These are phyloP conservation scores for human DNA, from an alignment of 2,113 vertebrate species.

Conservation along the genomic window DNA sequence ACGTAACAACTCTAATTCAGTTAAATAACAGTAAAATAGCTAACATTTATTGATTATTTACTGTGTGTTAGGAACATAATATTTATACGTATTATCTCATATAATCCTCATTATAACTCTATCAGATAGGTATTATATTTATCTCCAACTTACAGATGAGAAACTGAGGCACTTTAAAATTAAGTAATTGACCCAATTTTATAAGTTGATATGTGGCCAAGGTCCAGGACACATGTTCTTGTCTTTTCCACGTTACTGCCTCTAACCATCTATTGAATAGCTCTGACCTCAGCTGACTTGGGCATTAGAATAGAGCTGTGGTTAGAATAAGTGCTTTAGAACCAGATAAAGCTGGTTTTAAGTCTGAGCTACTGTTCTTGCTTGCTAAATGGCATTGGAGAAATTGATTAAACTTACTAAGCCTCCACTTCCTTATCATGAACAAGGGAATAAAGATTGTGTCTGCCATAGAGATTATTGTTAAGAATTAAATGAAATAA, in stretches of 20 bases:
- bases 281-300: neutral
- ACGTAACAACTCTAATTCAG: neutral
- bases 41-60: neutral
- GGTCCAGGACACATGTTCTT: neutral
- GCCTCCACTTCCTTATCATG: neutral
- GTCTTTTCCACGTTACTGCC: neutral
- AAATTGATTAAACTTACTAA: neutral
- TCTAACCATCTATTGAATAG: neutral
- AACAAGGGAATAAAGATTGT: neutral
- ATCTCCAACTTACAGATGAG: neutral
- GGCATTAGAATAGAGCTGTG: neutral
- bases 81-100: neutral
- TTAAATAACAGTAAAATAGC: neutral
- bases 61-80: neutral
- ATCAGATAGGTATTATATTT: neutral
- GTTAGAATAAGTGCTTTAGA: neutral
- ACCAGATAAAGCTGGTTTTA: neutral
- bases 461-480: neutral
- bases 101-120: neutral
- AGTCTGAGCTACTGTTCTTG: neutral
- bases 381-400: neutral
- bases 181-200: neutral
- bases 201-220: neutral
- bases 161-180: neutral
- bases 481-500: neutral